Conservation (phyloP, 2,888 invertebrate species). For the Busseola fusca region DNA sequence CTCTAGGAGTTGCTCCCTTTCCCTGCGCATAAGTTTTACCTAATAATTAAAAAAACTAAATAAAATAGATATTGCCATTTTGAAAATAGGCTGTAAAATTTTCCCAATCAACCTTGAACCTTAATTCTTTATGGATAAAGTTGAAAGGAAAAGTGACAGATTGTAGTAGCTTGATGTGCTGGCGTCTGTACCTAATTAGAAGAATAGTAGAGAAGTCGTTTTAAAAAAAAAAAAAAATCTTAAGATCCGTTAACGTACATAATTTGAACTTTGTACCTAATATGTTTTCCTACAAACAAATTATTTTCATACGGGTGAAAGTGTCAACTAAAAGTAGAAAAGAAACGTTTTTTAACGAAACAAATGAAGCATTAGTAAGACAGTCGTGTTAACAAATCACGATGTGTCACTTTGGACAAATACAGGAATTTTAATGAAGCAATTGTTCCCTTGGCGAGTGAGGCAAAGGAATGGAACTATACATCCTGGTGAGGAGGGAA, state of each 20-base stretch:
- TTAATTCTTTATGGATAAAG: too few relatives aligned
- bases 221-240: neutral
- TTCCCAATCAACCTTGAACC: too few relatives aligned
- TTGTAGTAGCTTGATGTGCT: too few relatives aligned
- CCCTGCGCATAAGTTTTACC: neutral
- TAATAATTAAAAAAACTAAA: neutral
- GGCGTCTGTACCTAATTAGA: neutral
- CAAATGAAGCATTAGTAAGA: slow-evolving; percentile 64
- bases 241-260: neutral
- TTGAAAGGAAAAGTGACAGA: too few relatives aligned
- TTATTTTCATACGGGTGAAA: slow-evolving; percentile 41
- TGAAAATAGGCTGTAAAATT: neutral
- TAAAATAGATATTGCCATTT: neutral
- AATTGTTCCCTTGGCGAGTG: slow-evolving; percentile 69
- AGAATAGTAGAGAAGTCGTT: neutral
- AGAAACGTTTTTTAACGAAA: slow-evolving; percentile 55
- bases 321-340: slow-evolving; percentile 52
- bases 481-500: slow-evolving; percentile 44
- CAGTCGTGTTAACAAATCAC: slow-evolving; percentile 81
- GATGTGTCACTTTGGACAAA: slow-evolving; percentile 78
- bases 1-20: too few relatives aligned
- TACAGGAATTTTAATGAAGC: slow-evolving; percentile 86
- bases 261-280: neutral
- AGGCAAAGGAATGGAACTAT: slow-evolving; percentile 42
- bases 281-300: slow-evolving; percentile 20